These are phyloP conservation scores for Ypsolopha scabrella DNA, from an alignment of 2,888 invertebrate species.

Conservation along the genomic window DNA sequence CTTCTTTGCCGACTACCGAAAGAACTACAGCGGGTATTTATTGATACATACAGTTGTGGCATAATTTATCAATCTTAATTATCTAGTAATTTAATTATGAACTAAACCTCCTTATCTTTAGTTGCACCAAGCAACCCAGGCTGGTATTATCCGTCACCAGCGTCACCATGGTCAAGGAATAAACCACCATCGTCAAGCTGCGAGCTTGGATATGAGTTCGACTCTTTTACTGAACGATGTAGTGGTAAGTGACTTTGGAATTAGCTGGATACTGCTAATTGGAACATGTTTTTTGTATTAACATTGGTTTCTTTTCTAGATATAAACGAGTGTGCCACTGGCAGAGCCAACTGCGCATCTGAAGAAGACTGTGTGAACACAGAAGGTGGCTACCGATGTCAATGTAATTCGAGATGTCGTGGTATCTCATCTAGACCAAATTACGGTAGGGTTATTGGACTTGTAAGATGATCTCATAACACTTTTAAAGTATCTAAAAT, in stretches of 20 bases:
- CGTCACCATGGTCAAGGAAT: constrained; percentile 17
- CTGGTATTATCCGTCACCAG: constrained; percentile 20
- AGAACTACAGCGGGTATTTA: no score
- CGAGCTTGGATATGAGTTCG: constrained; percentile 44
- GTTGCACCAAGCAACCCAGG: constrained; percentile 14
- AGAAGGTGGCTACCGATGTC: constrained; percentile 81
- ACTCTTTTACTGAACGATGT: constrained; percentile 29
- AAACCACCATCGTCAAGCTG: constrained; percentile 25
- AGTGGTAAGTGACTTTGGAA: constrained; percentile 40
- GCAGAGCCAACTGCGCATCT: constrained; percentile 44
- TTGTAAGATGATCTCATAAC: no score
- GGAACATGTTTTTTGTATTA: background rate
- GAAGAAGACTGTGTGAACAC: constrained; percentile 77
- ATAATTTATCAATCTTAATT: background rate
- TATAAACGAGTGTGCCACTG: constrained; percentile 80
- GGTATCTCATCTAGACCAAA: background rate
- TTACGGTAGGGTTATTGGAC: background rate
- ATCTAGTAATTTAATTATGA: background rate
- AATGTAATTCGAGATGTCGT: no score
- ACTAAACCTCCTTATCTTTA: no score
- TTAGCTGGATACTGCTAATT: background rate
- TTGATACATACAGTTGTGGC: constrained; percentile 3
- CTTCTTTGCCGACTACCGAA: background rate
- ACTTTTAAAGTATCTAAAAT: background rate
- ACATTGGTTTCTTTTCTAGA: constrained; percentile 64